Evolutionary conservation across 2,113 vertebrate species (phyloP).

Genomic region (Porphyrio hochstetteri): DNA sequence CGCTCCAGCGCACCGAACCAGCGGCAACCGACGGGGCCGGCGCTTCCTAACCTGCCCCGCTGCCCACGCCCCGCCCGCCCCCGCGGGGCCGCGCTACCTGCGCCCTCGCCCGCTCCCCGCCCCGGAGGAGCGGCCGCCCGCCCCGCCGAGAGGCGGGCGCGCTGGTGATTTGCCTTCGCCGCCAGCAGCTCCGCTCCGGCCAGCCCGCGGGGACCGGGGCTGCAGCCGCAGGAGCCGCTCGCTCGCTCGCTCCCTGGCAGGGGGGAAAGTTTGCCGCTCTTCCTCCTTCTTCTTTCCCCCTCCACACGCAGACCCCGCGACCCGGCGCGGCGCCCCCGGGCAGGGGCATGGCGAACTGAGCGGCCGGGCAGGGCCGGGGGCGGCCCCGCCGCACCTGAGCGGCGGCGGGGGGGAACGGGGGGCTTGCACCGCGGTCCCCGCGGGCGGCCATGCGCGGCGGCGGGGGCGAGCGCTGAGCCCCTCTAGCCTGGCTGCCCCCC

Average conservation of each 20-base stretch:
- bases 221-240: background rate
- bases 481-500: background rate
- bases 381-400: slow-evolving; percentile 18
- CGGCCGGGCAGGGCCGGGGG: background rate
- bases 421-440: background rate
- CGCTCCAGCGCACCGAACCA: background rate
- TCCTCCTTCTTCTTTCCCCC: background rate
- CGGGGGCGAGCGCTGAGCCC: background rate
- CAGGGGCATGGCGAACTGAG: slow-evolving; percentile 8
- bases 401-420: background rate
- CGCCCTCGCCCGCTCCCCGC: background rate
- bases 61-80: background rate
- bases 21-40: background rate
- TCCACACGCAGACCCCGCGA: background rate
- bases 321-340: background rate
- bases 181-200: background rate
- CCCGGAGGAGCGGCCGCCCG: slow-evolving; percentile 23
- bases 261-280: background rate
- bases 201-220: slow-evolving; percentile 16
- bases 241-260: background rate
- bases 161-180: slow-evolving; percentile 4
- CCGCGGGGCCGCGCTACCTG: slow-evolving; percentile 34
- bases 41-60: background rate
- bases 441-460: background rate
- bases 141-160: slow-evolving; percentile 28